Evolutionary conservation across 1,140 invertebrate genomes (phyloP).

Genomic region (Lepidotrigona ventralis): DNA sequence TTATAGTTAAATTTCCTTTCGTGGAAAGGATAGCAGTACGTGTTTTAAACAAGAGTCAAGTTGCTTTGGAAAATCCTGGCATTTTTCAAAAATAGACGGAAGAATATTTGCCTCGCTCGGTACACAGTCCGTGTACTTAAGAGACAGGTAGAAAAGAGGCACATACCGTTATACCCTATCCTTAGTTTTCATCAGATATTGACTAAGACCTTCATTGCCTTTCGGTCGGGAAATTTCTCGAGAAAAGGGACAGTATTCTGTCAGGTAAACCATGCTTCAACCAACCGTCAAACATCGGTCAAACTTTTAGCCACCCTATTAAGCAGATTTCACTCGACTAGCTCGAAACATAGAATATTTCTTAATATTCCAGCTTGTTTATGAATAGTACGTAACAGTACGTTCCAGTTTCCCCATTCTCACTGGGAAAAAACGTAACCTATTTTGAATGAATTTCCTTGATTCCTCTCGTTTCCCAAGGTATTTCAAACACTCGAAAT

Average conservation of each 20-base stretch:
- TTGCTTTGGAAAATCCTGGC: neutral
- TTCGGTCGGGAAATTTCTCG: neutral
- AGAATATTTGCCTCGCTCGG: neutral
- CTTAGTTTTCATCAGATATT: neutral
- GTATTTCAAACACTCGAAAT: neutral
- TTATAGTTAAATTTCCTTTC: too few relatives aligned
- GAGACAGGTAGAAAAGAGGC: slow-evolving; percentile 41
- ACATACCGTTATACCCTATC: slow-evolving; percentile 21
- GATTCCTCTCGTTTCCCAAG: too few relatives aligned
- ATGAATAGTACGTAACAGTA: neutral
- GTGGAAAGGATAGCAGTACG: too few relatives aligned
- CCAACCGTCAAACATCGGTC: neutral
- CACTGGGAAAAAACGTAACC: too few relatives aligned
- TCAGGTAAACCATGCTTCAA: too few relatives aligned
- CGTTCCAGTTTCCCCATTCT: too few relatives aligned
- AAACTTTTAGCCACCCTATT: too few relatives aligned
- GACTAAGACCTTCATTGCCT: neutral
- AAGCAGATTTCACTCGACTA: neutral
- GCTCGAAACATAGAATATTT: neutral
- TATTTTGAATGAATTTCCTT: too few relatives aligned
- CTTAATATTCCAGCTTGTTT: neutral
- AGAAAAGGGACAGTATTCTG: neutral
- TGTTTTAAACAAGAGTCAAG: too few relatives aligned
- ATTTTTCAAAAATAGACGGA: slow-evolving; percentile 29
- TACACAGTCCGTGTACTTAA: slow-evolving; percentile 15